Conservation (phyloP, 2,797 vertebrate species). For the Notolepis coatsorum region DNA sequence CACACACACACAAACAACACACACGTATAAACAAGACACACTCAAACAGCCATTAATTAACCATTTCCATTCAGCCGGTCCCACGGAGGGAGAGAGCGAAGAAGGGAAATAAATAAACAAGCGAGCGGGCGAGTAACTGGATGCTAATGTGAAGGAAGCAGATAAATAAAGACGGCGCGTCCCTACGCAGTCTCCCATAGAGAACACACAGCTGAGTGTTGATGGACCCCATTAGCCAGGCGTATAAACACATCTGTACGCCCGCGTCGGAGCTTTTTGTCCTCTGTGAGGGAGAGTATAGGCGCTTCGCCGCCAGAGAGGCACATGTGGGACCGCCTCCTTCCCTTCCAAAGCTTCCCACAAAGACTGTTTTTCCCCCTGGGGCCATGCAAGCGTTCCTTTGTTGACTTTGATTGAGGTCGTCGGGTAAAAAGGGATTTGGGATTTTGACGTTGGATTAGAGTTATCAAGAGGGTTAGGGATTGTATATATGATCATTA, state of each 20-base stretch:
- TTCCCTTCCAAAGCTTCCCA: constrained; percentile 56
- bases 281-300: constrained; percentile 52
- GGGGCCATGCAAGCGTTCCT: constrained; percentile 53
- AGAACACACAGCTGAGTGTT: constrained; percentile 55
- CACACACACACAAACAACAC: no score
- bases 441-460: no score
- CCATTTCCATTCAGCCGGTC: constrained; percentile 52
- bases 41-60: constrained; percentile 64
- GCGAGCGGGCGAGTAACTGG: constrained; percentile 47
- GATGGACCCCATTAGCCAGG: constrained; percentile 68
- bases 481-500: no score
- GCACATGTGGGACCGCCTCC: constrained; percentile 62
- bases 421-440: constrained; percentile 63
- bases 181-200: constrained; percentile 52
- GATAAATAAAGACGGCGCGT: constrained; percentile 53
- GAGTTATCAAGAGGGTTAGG: no score
- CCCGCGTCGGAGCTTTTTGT: constrained; percentile 48
- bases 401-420: constrained; percentile 75
- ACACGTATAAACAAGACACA: constrained; percentile 40
- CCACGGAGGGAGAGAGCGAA: constrained; percentile 30
- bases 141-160: constrained; percentile 59
- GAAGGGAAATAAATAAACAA: constrained; percentile 43
- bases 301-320: constrained; percentile 55
- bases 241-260: constrained; percentile 58
- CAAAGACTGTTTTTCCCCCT: constrained; percentile 71